Evolutionary conservation across 2,888 invertebrate species (phyloP), one percentile per base, ranked within the genome.

Genomic region (Caenorhabditis drosophilae): DNA sequence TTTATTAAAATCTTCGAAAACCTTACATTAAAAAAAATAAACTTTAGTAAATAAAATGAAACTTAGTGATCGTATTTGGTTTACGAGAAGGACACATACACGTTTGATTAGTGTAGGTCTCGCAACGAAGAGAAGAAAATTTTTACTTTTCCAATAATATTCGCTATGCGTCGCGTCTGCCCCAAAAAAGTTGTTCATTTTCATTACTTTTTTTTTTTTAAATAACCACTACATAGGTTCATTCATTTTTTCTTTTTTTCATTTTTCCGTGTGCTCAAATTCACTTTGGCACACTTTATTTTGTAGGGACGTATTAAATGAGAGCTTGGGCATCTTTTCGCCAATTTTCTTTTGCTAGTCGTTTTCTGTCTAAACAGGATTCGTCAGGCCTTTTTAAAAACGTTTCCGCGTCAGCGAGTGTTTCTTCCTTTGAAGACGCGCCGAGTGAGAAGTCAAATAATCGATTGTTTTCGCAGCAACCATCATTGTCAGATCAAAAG

Each of bases 401-500:
- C 46, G 54, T 54, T 58, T 53, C 48, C 41, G 15, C 51, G 44
- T 49, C 59, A 59, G 58, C 64, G 38, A 36, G 47, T 15, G 25
- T 55, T 54, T 54, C 58, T 27, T 22, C 18, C 6, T 2, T 26
- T 35, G 63, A 51, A 51, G 55, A 59, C 50, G 52, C 38, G 45
- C 45, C 58, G 46, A 54, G 59, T 54, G 58, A 58, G 56, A 56
- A 52, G 50, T 63, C 57, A 36, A 53, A 53, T 54, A 51, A 51
- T 42, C 57, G 57, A 58, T 58, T 57, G 35, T 58, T 63, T 50
- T 63, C 57, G 27, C 57, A 57, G 53, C 52, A 57, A 49, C 25
- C 41, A n/a, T 52, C 58, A 11, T 52, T 71, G 23, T 27, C 44
- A 26, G 72, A 72, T 44, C 72, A 72, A 45, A 66, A 67, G 50